Conservation (phyloP, 2,797 vertebrate genomes). For the Syndactyla subalaris region DNA sequence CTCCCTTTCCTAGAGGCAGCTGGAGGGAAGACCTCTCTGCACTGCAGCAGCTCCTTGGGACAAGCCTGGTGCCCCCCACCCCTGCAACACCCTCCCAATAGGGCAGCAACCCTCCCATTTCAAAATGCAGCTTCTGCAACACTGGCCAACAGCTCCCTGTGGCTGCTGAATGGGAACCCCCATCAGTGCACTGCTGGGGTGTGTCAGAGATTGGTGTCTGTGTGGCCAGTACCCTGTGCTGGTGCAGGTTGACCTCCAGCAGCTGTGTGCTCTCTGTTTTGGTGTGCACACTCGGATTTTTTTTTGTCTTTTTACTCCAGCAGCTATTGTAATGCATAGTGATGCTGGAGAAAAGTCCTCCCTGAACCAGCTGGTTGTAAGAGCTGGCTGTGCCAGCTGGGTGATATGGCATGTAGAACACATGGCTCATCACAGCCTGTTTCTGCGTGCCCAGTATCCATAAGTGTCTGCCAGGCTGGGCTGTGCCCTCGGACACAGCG, state of each 20-base stretch:
- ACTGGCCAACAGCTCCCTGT: neutral
- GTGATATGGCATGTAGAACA: neutral
- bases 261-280: neutral
- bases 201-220: neutral
- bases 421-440: accelerated
- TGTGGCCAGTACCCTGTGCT: neutral
- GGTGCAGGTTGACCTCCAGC: neutral
- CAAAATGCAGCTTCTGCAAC: neutral
- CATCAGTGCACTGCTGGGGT: neutral
- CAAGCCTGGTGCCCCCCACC: neutral
- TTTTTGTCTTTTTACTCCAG: neutral
- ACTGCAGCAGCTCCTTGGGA: neutral
- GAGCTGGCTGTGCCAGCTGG: neutral
- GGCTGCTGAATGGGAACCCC: neutral
- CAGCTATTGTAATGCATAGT: neutral
- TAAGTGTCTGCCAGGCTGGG: accelerated
- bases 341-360: neutral
- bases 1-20: neutral
- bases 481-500: accelerated
- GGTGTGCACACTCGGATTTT: accelerated
- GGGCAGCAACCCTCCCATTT: neutral
- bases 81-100: neutral
- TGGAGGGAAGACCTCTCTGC: neutral
- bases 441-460: accelerated
- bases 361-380: neutral